Percentiles rank a stretch among this genome's conserved stretches.
Conservation (phyloP, 2,797 vertebrate species). For the Remorina albescens region DNA sequence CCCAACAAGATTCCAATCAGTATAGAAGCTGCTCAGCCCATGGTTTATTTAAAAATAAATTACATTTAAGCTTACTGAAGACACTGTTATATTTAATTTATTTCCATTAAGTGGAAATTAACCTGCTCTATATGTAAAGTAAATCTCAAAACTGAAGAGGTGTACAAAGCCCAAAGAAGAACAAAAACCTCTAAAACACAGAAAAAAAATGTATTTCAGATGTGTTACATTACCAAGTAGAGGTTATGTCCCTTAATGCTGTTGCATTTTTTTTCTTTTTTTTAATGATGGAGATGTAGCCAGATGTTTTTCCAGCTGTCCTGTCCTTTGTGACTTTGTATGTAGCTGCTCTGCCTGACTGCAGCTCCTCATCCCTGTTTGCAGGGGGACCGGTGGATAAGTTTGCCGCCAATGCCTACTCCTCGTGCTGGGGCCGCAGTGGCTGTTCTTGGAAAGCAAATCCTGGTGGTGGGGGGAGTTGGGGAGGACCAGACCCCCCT, state of each 20-base stretch:
- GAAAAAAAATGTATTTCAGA: neutral
- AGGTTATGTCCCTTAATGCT: neutral
- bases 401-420: slow-evolving; percentile 90
- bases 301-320: slow-evolving; percentile 1
- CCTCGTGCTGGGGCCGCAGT: slow-evolving; percentile 92
- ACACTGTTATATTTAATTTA: neutral
- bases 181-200: neutral
- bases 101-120: slow-evolving; percentile 4
- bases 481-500: slow-evolving; percentile 91
- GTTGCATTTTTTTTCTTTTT: neutral
- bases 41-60: slow-evolving; percentile 9
- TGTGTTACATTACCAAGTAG: no score
- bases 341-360: slow-evolving; percentile 1
- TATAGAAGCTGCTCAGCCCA: neutral
- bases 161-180: neutral
- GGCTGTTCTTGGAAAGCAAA: slow-evolving; percentile 91
- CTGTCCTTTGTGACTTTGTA: neutral
- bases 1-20: neutral
- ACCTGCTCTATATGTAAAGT: neutral
- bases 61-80: neutral
- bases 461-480: slow-evolving; percentile 95
- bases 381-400: slow-evolving; percentile 93
- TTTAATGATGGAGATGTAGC: neutral
- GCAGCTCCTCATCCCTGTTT: neutral
- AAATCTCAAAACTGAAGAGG: neutral